Evolutionary conservation across 2,888 invertebrate species (phyloP), one percentile per base, ranked within the genome.

Genomic region (Melieria omissa): DNA sequence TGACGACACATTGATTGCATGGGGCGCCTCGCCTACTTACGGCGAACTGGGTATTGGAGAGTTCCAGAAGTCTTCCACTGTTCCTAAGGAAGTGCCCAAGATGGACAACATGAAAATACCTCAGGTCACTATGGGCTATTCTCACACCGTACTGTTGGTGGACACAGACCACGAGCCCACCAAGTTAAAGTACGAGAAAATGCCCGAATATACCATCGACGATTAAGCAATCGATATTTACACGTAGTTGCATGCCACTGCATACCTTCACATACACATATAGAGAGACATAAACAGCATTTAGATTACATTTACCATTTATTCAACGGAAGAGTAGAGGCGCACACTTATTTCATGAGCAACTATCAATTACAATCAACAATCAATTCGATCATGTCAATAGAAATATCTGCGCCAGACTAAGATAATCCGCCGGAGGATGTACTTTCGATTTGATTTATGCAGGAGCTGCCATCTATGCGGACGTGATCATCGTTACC

Each of bases 41-140:
- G 98, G 98, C 0, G 97, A 97, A 89, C 88, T 98, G 89, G 96
- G 96, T 74, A 92, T 95, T 74, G 97, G 97, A 0, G 97, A 96
- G 78, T 92, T 93, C 81, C 92, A 93, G 80, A 96, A 95, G 83
- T 96, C 96, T 0, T 93, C 95, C 3, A 93, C 96, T 1, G 90
- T 91, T 46, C 96, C 97, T 41, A 93, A 95, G 87, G 97, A 97
- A 88, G 95, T 96, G 78, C 90, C 89, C 65, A 91, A 91, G 73
- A 89, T 94, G 88, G 92, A 92, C 69, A 93, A 93, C 49, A 88
- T 94, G 73, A 92, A 93, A 86, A 90, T 95, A 76, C 90, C 92
- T 60, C 91, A 92, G 76, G 91, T 97, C 55, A 88, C 94, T 3
- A 95, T 96, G 91, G 97, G 97, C 4, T 91, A 91, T 82, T 94